Conservation (phyloP, 2,888 invertebrate species). For the Eilema caniola region DNA sequence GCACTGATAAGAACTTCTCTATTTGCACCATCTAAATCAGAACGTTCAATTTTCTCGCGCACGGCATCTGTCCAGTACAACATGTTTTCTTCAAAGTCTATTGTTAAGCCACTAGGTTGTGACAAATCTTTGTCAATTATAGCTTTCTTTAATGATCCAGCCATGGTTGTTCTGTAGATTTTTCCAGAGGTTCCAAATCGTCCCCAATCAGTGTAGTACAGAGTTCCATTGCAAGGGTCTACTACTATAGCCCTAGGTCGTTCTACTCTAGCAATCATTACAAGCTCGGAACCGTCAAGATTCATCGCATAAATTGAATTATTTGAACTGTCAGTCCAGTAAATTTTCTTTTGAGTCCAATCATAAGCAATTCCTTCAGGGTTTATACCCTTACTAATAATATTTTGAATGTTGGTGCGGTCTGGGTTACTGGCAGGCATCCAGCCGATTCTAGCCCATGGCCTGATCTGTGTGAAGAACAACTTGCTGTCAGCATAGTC, state of each 20-base stretch:
- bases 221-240: constrained; percentile 97
- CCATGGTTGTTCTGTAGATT: constrained; percentile 98
- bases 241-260: constrained; percentile 97
- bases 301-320: constrained; percentile 98
- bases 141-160: constrained; percentile 95
- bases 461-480: constrained; percentile 97
- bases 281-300: constrained; percentile 93
- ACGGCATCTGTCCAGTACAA: constrained; percentile 99
- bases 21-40: constrained; percentile 94
- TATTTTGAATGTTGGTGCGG: constrained; percentile 87
- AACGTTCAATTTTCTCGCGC: constrained; percentile 97
- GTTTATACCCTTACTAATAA: constrained; percentile 93
- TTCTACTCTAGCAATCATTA: constrained; percentile 97
- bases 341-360: constrained; percentile 98
- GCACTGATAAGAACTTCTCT: constrained; percentile 95
- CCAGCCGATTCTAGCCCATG: constrained; percentile 95
- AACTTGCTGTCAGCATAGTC: constrained; percentile 95
- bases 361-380: constrained; percentile 98
- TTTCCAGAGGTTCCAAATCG: constrained; percentile 97
- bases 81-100: constrained; percentile 97
- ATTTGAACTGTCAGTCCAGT: constrained; percentile 98
- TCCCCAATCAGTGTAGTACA: constrained; percentile 99
- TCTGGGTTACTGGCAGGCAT: constrained; percentile 91
- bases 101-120: constrained; percentile 97
- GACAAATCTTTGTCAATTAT: constrained; percentile 96